Base-by-base conservation (phyloP, 2,888 invertebrate species). In the Clistopyga incitator region DNA sequence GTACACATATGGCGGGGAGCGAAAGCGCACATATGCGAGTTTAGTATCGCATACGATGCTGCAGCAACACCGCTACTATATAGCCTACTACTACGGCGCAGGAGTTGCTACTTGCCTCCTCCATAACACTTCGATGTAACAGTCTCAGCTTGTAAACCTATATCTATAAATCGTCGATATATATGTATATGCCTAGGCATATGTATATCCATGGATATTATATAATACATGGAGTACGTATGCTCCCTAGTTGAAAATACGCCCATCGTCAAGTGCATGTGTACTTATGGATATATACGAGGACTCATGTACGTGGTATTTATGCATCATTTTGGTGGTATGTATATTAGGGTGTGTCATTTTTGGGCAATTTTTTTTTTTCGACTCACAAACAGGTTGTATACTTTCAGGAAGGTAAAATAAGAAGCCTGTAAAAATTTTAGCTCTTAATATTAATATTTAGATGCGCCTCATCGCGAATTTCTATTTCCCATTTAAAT, bases 111-210 rank as follows among this genome's bases (percentile, higher is more conserved):
- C 71, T 76, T 72, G 68, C 18, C 79, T 72, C 61, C 61, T 77
- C 76, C 79, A 61, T 80, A 83, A 83, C 68, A 77, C 83, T 77
- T 83, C 77, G 80, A 83, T 80, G 83, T 80, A 80, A 77, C 83
- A 68, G 68, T 54, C 80, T 67, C 70, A 42, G 25, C 45, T 64
- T 64, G 20, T 47, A 71, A 47, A 25, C 38, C 15, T 18, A 38
- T 42, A 72, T 29, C 29, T 29, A 29, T 29, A 29, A 29, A 29
- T 29, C 34, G 13, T 4, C 6, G n/a, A n/a, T n/a, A n/a, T n/a
- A n/a, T 25, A 75, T 76, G 47, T 59, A 59, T 59, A 8, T 45
- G 23, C 23, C 45, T 42, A 64, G 11, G 11, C n/a, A 64, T 64
- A 38, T 64, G 20, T 64, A 38, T 64, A 18, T 76, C n/a, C 29